phyloP scores from a whole-genome alignment of 2,113 vertebrate genomes.

The Mobula birostris region DNA sequence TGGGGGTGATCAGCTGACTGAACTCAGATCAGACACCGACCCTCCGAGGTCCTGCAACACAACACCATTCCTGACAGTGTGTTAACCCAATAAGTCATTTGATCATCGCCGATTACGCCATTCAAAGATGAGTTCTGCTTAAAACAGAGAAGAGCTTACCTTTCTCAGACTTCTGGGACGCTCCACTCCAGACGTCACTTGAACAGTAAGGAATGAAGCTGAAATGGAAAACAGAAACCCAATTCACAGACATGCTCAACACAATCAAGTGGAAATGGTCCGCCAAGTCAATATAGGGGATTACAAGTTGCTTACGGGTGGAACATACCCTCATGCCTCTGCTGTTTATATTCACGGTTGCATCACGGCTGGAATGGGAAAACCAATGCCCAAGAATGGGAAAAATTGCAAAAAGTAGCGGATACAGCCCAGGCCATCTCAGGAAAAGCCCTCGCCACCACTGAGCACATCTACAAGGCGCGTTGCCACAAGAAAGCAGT shows the following conservation, averaged over 20 bases:
- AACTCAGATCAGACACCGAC: neutral
- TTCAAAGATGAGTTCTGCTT: neutral
- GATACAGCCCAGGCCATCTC: no score
- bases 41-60: neutral
- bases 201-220: slow-evolving; percentile 97
- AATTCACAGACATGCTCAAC: neutral
- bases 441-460: no score
- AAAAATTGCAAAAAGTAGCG: no score
- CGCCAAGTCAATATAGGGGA: neutral
- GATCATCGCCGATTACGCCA: neutral
- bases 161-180: slow-evolving; percentile 77
- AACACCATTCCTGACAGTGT: no score
- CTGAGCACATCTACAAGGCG: no score
- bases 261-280: neutral
- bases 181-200: slow-evolving; percentile 94
- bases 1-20: neutral
- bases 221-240: slow-evolving; percentile 45
- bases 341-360: no score
- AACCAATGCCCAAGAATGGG: no score
- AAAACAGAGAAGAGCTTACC: slow-evolving; percentile 63
- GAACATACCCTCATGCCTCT: neutral
- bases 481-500: no score
- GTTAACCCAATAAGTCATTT: neutral
- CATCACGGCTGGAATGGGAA: no score
- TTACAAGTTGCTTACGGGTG: neutral